phyloP scores from a whole-genome alignment of 2,888 invertebrate species.

The Acanthacorydalis orientalis region DNA sequence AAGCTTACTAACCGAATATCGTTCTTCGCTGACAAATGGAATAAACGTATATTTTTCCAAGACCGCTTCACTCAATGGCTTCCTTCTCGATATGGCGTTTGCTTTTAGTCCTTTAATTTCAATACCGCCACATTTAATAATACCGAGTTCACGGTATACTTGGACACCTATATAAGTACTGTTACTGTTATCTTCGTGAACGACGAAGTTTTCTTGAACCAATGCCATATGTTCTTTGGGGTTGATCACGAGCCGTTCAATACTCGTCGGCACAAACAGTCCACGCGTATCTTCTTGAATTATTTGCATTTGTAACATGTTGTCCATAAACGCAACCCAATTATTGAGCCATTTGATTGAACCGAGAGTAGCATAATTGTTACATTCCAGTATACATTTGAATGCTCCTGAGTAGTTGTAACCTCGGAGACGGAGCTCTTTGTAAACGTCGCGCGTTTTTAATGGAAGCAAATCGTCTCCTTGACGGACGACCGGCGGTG shows the following conservation, averaged over 20 bases:
- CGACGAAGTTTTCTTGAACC: conserved; percentile 4
- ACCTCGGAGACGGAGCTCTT: conserved; percentile 51
- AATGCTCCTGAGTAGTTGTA: conserved; percentile 30
- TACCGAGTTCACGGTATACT: conserved; percentile 23
- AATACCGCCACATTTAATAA: conserved; percentile 51
- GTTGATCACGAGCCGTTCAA: conserved; percentile 34
- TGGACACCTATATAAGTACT: conserved; percentile 18
- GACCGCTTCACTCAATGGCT: conserved; percentile 54
- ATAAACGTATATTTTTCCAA: conserved; percentile 61
- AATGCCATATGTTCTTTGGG: conserved; percentile 19
- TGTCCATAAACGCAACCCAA: conserved; percentile 81
- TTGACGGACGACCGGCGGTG: conserved; percentile 21
- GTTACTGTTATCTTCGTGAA: conserved; percentile 1
- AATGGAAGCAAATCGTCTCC: conserved; percentile 31
- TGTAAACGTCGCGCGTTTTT: conserved; percentile 47
- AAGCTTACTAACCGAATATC: conserved; percentile 10
- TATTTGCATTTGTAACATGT: conserved; percentile 68
- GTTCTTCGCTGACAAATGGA: conserved; percentile 30
- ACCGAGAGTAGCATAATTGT: conserved; percentile 16
- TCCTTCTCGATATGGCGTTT: conserved; percentile 50
- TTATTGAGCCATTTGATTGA: conserved; percentile 28
- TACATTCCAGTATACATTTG: conserved; percentile 18
- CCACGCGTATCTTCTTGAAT: conserved; percentile 49
- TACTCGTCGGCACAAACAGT: conserved; percentile 49
- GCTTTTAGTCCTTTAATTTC: conserved; percentile 62